Evolutionary conservation across 2,888 invertebrate species (phyloP), one percentile per base, ranked within the genome.

Genomic region (Anticlea derivata): DNA sequence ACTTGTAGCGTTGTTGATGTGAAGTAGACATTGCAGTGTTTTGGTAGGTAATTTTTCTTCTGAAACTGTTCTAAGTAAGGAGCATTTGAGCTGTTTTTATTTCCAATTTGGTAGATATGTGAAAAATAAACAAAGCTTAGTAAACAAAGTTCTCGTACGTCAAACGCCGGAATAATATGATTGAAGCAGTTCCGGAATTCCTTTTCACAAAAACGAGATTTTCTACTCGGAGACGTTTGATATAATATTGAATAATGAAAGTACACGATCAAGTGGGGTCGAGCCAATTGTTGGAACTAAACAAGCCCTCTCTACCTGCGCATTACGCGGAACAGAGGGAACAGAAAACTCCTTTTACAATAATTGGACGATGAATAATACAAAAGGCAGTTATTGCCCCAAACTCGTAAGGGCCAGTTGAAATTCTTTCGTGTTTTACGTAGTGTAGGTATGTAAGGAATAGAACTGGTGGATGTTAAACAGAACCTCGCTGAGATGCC

Each of bases 311-410:
- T 77, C 64, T 73, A 66, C 74, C 78, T 75, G 74, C 68, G 68
- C 51, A 56, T 54, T 60, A 55, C 73, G 63, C 58, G 57, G 55
- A 63, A 59, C 61, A 64, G 64, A 56, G 57, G 57, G 69, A 86
- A 81, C 83, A 84, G 82, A 81, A 79, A 81, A 83, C 86, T 86
- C 85, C 86, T 86, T 86, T 88, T 80, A 83, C 82, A 81, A 83
- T 91, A 91, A 91, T 91, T 91, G 91, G 88, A 78, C 82, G 74
- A 84, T 91, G 91, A 91, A 91, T 91, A 91, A 91, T 87, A 91
- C 90, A 91, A 82, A 70, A 85, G 85, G 74, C 80, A 74, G 83
- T 88, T 89, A 88, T 84, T 81, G 80, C 72, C 72, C 74, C 66
- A 75, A 83, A 80, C 80, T 78, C 73, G 80, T 80, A 82, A 77